Evolutionary conservation across 1,140 invertebrate genomes (phyloP).

Genomic region (Drosophila tsacasi): DNA sequence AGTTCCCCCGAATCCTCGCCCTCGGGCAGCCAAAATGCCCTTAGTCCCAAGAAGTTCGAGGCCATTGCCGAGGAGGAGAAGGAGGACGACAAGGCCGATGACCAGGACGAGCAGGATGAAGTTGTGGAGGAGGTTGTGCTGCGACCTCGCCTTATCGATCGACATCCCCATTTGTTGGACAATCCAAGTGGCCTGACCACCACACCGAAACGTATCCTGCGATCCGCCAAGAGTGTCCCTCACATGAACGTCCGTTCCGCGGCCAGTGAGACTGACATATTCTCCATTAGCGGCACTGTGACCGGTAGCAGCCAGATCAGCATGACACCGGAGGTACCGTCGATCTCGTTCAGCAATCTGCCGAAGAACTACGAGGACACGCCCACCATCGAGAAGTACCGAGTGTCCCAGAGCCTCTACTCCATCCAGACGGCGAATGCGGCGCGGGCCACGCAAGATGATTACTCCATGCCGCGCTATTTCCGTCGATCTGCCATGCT

Average conservation of each 20-base stretch:
- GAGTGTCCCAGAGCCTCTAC: slow-evolving; percentile 80
- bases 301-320: slow-evolving; percentile 75
- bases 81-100: slow-evolving; percentile 60
- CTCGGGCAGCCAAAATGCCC: slow-evolving; percentile 67
- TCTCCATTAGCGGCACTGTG: slow-evolving; percentile 76
- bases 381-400: slow-evolving; percentile 84
- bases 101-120: slow-evolving; percentile 59
- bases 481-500: slow-evolving; percentile 78
- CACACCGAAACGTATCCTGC: slow-evolving; percentile 68
- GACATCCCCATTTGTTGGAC: slow-evolving; percentile 67
- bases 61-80: slow-evolving; percentile 77
- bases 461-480: slow-evolving; percentile 84
- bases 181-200: slow-evolving; percentile 21
- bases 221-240: slow-evolving; percentile 79
- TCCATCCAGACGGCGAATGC: slow-evolving; percentile 83
- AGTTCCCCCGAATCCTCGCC: slow-evolving; percentile 68
- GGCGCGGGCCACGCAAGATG: slow-evolving; percentile 63
- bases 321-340: slow-evolving; percentile 85
- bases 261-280: slow-evolving; percentile 83
- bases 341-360: slow-evolving; percentile 79
- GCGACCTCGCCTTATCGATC: slow-evolving; percentile 73
- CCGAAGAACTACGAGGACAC: slow-evolving; percentile 85
- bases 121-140: slow-evolving; percentile 75
- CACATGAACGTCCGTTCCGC: slow-evolving; percentile 74
- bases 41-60: slow-evolving; percentile 76